Percentiles rank a stretch among this genome's conserved stretches.
phyloP scores from a whole-genome alignment of 2,888 invertebrate genomes.

The Xylota sylvarum region DNA sequence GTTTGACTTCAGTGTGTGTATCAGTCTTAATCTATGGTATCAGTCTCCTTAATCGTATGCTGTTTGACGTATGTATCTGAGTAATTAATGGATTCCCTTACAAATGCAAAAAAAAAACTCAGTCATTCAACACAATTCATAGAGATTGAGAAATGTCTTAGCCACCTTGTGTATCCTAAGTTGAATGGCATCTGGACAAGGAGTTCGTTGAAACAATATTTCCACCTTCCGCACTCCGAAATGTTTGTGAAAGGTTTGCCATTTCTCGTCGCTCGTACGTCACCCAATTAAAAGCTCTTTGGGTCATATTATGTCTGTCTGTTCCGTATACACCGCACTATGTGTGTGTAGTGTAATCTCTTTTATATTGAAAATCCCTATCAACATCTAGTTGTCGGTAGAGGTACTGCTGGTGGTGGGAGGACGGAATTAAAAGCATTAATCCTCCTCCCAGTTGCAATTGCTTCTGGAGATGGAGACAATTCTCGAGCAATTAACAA shows the following conservation, averaged over 20 bases:
- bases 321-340: neutral
- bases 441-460: conserved; percentile 48
- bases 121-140: conserved; percentile 7
- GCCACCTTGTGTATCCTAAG: conserved; percentile 21
- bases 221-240: conserved; percentile 1
- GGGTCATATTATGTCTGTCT: conserved; percentile 49
- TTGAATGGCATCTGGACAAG: conserved; percentile 31
- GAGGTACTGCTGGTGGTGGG: too few species aligned
- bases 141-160: neutral
- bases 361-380: conserved; percentile 49
- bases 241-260: conserved; percentile 1
- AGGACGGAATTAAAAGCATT: conserved; percentile 48
- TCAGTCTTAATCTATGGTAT: neutral
- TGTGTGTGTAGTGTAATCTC: conserved; percentile 30
- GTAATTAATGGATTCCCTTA: conserved; percentile 1
- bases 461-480: conserved; percentile 38
- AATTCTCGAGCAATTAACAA: conserved; percentile 74
- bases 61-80: neutral
- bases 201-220: conserved; percentile 24
- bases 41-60: neutral
- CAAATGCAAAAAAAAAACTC: neutral
- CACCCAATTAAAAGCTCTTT: conserved; percentile 64
- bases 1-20: neutral
- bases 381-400: conserved; percentile 6
- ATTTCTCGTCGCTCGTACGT: conserved; percentile 26